These are phyloP conservation scores for Listronotus bonariensis DNA, from an alignment of 1,140 invertebrate species.

Conservation along the genomic window DNA sequence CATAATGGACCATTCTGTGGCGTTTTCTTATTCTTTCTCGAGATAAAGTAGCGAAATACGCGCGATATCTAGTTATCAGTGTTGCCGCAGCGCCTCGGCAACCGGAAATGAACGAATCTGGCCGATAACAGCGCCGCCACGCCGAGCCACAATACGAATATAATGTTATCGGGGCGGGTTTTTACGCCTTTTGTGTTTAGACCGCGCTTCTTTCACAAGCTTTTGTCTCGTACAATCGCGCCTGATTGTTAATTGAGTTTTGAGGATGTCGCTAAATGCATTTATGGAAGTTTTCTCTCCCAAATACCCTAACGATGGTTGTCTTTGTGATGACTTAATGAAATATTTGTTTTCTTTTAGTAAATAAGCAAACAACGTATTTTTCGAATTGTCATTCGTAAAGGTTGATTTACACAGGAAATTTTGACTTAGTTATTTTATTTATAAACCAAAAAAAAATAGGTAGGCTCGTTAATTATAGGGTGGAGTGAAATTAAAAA, in stretches of 20 bases:
- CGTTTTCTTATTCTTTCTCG: conserved; percentile 58
- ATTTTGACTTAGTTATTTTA: too few relatives aligned
- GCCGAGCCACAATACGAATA: conserved; percentile 48
- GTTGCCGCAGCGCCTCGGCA: conserved; percentile 53
- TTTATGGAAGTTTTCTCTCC: conserved; percentile 41
- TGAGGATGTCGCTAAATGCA: conserved; percentile 47
- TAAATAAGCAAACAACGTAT: too few relatives aligned
- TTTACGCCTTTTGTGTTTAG: conserved; percentile 51
- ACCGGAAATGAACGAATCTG: conserved; percentile 56
- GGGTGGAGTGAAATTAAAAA: too few relatives aligned
- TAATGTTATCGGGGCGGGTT: conserved; percentile 53
- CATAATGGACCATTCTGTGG: conserved; percentile 58
- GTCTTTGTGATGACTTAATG: conserved; percentile 12
- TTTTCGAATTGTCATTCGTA: too few relatives aligned
- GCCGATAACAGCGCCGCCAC: conserved; percentile 50
- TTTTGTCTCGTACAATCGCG: conserved; percentile 51
- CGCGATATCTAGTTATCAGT: conserved; percentile 58
- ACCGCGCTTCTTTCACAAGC: conserved; percentile 44
- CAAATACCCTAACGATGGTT: conserved; percentile 40
- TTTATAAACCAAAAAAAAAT: too few relatives aligned
- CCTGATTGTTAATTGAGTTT: conserved; percentile 56
- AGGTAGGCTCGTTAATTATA: too few relatives aligned
- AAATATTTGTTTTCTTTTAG: too few relatives aligned
- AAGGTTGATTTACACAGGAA: too few relatives aligned
- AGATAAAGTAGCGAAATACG: conserved; percentile 57